Percentiles rank a stretch among this genome's conserved stretches.
Evolutionary conservation across 2,113 vertebrate species (phyloP).

Genomic region (Ploceus nigricollis): DNA sequence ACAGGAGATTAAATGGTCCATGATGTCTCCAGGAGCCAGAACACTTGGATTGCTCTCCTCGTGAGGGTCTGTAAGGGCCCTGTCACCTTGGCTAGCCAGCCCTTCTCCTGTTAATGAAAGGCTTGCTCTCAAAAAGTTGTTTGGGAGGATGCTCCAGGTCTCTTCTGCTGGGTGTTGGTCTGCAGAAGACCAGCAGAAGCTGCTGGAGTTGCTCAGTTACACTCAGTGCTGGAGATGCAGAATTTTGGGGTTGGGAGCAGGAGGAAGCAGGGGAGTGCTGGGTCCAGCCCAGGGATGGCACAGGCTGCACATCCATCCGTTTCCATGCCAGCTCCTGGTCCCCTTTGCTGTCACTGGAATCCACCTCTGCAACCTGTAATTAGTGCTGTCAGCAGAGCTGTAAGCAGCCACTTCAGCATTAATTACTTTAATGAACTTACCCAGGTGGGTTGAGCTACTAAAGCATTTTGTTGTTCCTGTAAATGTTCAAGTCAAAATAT

Average conservation of each 20-base stretch:
- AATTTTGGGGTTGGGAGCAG: neutral
- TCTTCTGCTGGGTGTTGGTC: neutral
- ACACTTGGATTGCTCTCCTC: neutral
- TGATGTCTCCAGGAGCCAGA: neutral
- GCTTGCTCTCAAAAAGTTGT: neutral
- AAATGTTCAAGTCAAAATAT: conserved; percentile 11
- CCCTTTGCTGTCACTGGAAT: neutral
- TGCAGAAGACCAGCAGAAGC: neutral
- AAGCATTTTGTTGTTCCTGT: conserved; percentile 21
- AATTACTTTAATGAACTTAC: conserved; percentile 58
- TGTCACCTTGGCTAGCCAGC: neutral
- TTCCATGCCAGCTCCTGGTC: neutral
- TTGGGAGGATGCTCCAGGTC: neutral
- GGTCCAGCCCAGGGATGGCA: accelerated
- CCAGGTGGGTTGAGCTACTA: conserved; percentile 5
- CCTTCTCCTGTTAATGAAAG: accelerated
- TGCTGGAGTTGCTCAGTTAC: neutral
- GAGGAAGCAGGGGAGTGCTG: neutral
- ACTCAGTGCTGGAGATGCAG: neutral
- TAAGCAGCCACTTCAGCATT: conserved; percentile 32
- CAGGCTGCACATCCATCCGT: neutral
- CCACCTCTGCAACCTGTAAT: neutral
- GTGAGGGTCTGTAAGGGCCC: neutral
- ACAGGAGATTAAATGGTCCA: neutral
- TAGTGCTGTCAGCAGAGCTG: neutral